These are phyloP conservation scores for Psephotus haematonotus DNA, from an alignment of 2,113 vertebrate species.

Conservation along the genomic window DNA sequence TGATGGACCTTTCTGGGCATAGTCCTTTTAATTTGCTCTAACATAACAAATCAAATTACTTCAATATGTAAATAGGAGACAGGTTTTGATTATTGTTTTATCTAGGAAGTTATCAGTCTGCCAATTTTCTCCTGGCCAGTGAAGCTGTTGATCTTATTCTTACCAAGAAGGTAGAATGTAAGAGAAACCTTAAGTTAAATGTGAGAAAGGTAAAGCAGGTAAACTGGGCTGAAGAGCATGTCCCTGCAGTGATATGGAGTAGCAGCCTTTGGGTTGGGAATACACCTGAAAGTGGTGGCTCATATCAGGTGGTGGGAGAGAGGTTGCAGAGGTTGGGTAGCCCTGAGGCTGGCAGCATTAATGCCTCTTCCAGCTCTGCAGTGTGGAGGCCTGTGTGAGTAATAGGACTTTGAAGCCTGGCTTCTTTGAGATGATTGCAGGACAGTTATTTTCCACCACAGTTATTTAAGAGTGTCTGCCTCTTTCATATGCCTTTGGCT, in stretches of 20 bases:
- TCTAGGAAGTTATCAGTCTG: neutral
- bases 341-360: neutral
- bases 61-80: neutral
- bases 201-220: neutral
- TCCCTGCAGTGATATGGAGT: neutral
- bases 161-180: neutral
- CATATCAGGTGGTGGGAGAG: neutral
- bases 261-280: neutral
- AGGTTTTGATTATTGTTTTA: neutral
- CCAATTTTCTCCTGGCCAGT: neutral
- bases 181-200: neutral
- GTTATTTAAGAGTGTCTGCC: neutral
- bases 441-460: neutral
- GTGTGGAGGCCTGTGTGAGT: rapidly evolving
- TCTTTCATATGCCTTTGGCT: neutral
- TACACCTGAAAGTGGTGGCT: rapidly evolving
- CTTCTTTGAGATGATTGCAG: neutral
- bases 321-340: neutral
- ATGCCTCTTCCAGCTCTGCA: neutral
- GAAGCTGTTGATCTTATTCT: neutral
- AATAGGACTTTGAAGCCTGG: neutral
- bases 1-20: neutral
- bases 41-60: neutral
- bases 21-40: neutral
- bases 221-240: neutral